Conservation (phyloP, 2,113 vertebrate species). For the Poeciliopsis occidentalis region DNA sequence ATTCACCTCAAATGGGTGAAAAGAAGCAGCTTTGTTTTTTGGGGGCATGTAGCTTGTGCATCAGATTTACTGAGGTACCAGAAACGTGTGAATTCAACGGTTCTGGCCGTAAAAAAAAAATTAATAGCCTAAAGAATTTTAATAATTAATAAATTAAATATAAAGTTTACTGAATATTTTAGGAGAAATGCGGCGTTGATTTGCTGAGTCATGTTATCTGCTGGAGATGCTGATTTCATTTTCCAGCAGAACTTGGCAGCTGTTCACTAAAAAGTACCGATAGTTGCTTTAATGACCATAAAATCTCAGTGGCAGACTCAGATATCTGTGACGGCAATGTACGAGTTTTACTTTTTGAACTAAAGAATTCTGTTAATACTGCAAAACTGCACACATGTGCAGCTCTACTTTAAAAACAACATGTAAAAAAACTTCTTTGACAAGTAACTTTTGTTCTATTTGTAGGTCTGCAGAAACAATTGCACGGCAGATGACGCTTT, state of each 20-base stretch:
- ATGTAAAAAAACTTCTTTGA: neutral
- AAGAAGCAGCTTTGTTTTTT: no score
- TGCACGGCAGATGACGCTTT: neutral
- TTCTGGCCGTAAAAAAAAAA: no score
- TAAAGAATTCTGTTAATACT: neutral
- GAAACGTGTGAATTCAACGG: no score
- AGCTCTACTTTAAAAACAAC: neutral
- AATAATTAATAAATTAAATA: neutral
- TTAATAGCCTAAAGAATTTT: no score
- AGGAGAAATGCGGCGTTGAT: neutral
- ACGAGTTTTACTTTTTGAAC: no score
- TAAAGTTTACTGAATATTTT: neutral
- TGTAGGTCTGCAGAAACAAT: neutral
- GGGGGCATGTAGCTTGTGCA: no score
- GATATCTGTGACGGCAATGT: no score
- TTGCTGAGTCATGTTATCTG: neutral
- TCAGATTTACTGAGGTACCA: neutral
- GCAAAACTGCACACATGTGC: neutral
- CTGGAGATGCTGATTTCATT: neutral
- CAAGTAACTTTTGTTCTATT: neutral
- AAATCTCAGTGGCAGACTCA: no score
- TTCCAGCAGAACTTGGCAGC: neutral
- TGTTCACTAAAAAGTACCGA: neutral
- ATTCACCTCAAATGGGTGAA: no score
- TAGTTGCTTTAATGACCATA: neutral